Percentiles rank a stretch among this genome's conserved stretches.
These are phyloP conservation scores for Myiozetetes cayanensis DNA, from an alignment of 2,113 vertebrate genomes.

Conservation along the genomic window DNA sequence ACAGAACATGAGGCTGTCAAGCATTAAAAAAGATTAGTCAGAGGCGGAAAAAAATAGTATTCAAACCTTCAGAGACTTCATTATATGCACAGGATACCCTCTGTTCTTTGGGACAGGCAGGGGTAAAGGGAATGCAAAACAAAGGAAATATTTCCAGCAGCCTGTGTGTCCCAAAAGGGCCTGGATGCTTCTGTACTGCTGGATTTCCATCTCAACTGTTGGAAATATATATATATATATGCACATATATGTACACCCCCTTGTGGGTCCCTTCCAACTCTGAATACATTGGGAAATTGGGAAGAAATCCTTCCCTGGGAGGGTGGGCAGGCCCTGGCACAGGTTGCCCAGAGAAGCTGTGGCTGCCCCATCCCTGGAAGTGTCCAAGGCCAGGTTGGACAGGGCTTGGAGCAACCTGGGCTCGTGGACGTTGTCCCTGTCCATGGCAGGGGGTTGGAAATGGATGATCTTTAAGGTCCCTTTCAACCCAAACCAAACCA, in stretches of 20 bases:
- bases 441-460: not conserved
- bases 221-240: not conserved
- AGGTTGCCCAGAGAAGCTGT: not conserved
- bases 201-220: not conserved
- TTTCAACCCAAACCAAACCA: not conserved
- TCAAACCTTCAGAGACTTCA: constrained; percentile 27
- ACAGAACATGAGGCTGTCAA: constrained; percentile 34
- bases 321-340: not conserved
- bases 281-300: not conserved
- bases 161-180: not conserved
- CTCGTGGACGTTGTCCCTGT: not conserved
- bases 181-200: not conserved
- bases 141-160: not conserved
- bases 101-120: not conserved
- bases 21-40: constrained; percentile 58
- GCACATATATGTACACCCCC: not conserved
- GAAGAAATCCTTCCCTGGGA: not conserved
- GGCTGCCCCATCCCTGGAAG: not conserved
- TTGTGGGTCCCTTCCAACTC: not conserved
- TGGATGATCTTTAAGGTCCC: not conserved
- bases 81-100: not conserved
- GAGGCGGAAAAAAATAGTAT: not conserved
- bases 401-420: not conserved
- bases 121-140: not conserved
- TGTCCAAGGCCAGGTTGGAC: not conserved